These are phyloP conservation scores for Plecturocebus donacophilus DNA, from an alignment of 2,113 vertebrate genomes.

Conservation along the genomic window DNA sequence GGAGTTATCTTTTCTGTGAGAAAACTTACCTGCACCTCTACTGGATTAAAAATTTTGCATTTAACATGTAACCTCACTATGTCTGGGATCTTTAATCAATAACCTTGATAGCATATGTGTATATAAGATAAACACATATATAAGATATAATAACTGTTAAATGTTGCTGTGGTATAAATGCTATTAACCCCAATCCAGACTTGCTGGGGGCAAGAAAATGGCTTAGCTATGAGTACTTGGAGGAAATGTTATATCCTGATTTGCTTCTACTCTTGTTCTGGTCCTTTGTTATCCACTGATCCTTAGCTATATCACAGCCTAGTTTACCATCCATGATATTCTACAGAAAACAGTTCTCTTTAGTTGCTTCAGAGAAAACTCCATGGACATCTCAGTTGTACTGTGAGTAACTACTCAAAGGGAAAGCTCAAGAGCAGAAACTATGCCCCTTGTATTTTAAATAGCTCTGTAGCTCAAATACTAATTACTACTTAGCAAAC, in stretches of 20 bases:
- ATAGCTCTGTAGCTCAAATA: not conserved
- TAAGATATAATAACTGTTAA: not conserved
- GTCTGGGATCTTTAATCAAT: not conserved
- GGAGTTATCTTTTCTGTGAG: not conserved
- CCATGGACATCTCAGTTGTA: not conserved
- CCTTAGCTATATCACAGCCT: not conserved
- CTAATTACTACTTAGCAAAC: not conserved
- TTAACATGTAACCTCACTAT: not conserved
- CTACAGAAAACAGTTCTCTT: not conserved
- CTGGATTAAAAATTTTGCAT: not conserved
- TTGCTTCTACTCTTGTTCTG: not conserved
- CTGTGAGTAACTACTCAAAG: not conserved
- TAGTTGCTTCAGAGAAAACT: not conserved
- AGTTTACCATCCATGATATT: not conserved
- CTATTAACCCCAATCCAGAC: not conserved
- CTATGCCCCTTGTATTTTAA: not conserved
- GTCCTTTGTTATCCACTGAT: not conserved
- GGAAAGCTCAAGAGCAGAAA: not conserved
- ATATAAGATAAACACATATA: not conserved
- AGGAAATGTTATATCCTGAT: not conserved
- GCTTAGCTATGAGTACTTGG: not conserved
- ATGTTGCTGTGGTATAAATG: not conserved
- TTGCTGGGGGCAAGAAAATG: not conserved
- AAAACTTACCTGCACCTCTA: conserved; percentile 36
- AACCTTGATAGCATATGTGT: not conserved